Conservation (phyloP, 1,140 invertebrate genomes). For the Drosophila albomicans region DNA sequence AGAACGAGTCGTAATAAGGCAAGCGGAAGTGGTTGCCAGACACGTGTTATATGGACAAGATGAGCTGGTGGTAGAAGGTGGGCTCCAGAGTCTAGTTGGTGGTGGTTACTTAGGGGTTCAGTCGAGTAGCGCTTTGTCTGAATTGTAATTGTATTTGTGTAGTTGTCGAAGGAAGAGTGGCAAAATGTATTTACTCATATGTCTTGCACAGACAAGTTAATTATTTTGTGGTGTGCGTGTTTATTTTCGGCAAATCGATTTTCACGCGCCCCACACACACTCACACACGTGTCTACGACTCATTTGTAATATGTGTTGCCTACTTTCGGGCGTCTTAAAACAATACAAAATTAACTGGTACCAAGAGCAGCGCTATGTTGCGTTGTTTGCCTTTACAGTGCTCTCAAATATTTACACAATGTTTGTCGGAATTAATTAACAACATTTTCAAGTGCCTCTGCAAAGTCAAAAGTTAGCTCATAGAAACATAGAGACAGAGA, state of each 20-base stretch:
- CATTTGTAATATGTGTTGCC: slow-evolving; percentile 49
- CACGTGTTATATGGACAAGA: slow-evolving; percentile 47
- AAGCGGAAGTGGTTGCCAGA: slow-evolving; percentile 72
- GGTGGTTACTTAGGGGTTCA: slow-evolving; percentile 59
- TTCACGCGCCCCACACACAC: slow-evolving; percentile 54
- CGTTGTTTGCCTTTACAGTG: slow-evolving; percentile 43
- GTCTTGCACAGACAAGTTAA: slow-evolving; percentile 81
- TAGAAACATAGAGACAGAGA: background rate
- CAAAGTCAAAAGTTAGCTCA: slow-evolving; percentile 11
- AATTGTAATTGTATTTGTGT: slow-evolving; percentile 73
- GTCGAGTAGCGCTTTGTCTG: background rate
- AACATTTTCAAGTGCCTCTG: slow-evolving; percentile 51
- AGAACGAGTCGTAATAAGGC: slow-evolving; percentile 63
- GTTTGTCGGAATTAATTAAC: slow-evolving; percentile 82
- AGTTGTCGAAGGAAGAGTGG: slow-evolving; percentile 14
- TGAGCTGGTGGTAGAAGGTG: background rate
- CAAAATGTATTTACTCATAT: slow-evolving; percentile 76
- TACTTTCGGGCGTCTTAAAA: slow-evolving; percentile 36
- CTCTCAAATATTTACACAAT: slow-evolving; percentile 75
- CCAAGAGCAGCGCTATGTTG: background rate
- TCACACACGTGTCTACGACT: slow-evolving; percentile 12
- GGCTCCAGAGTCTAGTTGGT: background rate
- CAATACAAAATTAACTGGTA: slow-evolving; percentile 19
- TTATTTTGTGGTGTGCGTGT: slow-evolving; percentile 70
- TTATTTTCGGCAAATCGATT: slow-evolving; percentile 80